phyloP scores from a whole-genome alignment of 2,797 vertebrate species.

The Iguana delicatissima region DNA sequence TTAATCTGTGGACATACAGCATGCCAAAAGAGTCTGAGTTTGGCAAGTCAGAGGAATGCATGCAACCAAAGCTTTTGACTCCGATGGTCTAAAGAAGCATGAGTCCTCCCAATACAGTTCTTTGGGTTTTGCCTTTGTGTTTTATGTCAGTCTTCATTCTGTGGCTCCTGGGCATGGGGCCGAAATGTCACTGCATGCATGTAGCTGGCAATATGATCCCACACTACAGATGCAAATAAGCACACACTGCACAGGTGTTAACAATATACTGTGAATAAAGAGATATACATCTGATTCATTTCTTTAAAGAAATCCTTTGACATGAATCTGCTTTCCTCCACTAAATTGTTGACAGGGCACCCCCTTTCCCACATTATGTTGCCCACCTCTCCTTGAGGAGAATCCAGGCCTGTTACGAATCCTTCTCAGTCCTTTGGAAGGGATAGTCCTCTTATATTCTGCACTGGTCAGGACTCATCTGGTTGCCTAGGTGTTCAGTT shows the following conservation, averaged over 20 bases:
- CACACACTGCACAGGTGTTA: neutral
- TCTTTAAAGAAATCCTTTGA: neutral
- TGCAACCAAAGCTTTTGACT: too few species aligned
- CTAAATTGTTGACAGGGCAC: too few species aligned
- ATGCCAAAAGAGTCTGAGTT: too few species aligned
- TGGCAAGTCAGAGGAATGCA: too few species aligned
- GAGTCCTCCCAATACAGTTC: neutral
- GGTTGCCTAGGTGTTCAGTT: too few species aligned
- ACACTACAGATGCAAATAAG: too few species aligned
- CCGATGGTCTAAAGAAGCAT: too few species aligned
- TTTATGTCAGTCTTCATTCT: neutral
- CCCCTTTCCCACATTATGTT: too few species aligned
- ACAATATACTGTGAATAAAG: neutral
- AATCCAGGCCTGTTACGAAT: too few species aligned
- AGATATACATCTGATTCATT: neutral
- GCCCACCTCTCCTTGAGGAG: too few species aligned
- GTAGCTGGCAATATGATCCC: neutral
- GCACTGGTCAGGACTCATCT: too few species aligned
- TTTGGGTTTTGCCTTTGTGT: neutral
- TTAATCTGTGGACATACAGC: neutral
- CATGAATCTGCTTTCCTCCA: too few species aligned
- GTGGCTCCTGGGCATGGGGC: neutral
- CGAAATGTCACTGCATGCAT: neutral
- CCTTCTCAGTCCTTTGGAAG: fast-evolving
- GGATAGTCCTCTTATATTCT: fast-evolving